Percentiles rank a stretch among this genome's conserved stretches.
These are phyloP conservation scores for Agrotis clavis DNA, from an alignment of 2,888 invertebrate genomes.

Conservation along the genomic window DNA sequence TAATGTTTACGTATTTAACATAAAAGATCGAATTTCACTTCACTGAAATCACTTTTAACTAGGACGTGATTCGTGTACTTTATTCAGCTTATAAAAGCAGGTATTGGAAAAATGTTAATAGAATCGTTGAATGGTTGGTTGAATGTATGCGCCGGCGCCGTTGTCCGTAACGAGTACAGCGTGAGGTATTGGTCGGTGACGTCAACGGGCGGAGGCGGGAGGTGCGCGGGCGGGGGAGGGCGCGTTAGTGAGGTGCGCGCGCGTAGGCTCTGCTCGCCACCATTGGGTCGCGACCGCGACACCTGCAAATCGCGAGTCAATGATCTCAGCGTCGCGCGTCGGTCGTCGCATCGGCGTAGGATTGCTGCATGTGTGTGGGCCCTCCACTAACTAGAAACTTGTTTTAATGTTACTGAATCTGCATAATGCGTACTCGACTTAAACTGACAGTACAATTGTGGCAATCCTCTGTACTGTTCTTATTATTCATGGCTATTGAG, in stretches of 20 bases:
- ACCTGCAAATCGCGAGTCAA: slow-evolving; percentile 75
- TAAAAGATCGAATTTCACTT: slow-evolving; percentile 54
- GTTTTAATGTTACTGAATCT: slow-evolving; percentile 71
- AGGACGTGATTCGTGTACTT: slow-evolving; percentile 49
- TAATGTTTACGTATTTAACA: slow-evolving; percentile 15
- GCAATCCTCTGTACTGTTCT: slow-evolving; percentile 54
- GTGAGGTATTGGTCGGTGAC: slow-evolving; percentile 61
- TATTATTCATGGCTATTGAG: slow-evolving; percentile 52
- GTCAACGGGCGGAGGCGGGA: slow-evolving; percentile 52
- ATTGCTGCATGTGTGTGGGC: slow-evolving; percentile 71
- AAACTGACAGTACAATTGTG: slow-evolving; percentile 65
- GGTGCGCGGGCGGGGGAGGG: slow-evolving; percentile 43
- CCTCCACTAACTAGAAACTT: slow-evolving; percentile 69
- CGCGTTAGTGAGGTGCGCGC: slow-evolving; percentile 60
- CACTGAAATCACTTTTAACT: slow-evolving; percentile 37
- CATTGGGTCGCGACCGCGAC: slow-evolving; percentile 70
- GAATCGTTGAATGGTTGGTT: slow-evolving; percentile 67
- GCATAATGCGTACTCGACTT: slow-evolving; percentile 65
- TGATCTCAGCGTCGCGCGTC: slow-evolving; percentile 68
- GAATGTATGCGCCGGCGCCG: slow-evolving; percentile 78
- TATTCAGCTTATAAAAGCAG: slow-evolving; percentile 24
- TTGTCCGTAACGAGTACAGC: slow-evolving; percentile 46
- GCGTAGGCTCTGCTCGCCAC: slow-evolving; percentile 57
- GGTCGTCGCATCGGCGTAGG: slow-evolving; percentile 66
- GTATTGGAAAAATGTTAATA: slow-evolving; percentile 64